These are phyloP conservation scores for Larimichthys polyactis DNA, from an alignment of 2,113 vertebrate species.

Conservation along the genomic window DNA sequence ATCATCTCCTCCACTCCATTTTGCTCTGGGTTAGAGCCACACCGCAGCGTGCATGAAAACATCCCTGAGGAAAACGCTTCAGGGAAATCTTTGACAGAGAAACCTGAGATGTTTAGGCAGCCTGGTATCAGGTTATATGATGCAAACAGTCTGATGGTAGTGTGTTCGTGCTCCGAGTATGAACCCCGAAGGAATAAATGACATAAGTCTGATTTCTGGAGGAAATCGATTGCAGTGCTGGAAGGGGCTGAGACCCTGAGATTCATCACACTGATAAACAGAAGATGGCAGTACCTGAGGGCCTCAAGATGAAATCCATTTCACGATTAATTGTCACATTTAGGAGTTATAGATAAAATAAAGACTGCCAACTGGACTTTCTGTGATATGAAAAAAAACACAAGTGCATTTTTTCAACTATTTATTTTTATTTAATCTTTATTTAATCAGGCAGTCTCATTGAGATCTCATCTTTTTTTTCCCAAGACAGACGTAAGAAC, in stretches of 20 bases:
- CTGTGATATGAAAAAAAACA: no score
- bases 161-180: slow-evolving; percentile 7
- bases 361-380: no score
- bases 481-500: no score
- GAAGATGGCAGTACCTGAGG: slow-evolving; percentile 5
- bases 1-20: slow-evolving; percentile 5
- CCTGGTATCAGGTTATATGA: slow-evolving; percentile 1
- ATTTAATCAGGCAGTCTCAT: no score
- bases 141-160: slow-evolving; percentile 7
- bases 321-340: background rate
- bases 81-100: slow-evolving; percentile 28
- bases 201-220: slow-evolving; percentile 14
- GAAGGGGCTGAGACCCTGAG: background rate
- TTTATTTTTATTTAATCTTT: no score
- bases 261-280: slow-evolving; percentile 37
- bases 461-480: no score
- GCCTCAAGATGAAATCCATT: background rate
- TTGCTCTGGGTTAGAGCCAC: background rate
- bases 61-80: background rate
- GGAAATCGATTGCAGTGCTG: slow-evolving; percentile 13
- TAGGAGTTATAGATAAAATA: background rate
- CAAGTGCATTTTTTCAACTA: no score
- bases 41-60: background rate
- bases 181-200: slow-evolving; percentile 2
- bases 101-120: slow-evolving; percentile 22